Evolutionary conservation across 2,113 vertebrate species (phyloP).

Genomic region (Tautogolabrus adspersus): DNA sequence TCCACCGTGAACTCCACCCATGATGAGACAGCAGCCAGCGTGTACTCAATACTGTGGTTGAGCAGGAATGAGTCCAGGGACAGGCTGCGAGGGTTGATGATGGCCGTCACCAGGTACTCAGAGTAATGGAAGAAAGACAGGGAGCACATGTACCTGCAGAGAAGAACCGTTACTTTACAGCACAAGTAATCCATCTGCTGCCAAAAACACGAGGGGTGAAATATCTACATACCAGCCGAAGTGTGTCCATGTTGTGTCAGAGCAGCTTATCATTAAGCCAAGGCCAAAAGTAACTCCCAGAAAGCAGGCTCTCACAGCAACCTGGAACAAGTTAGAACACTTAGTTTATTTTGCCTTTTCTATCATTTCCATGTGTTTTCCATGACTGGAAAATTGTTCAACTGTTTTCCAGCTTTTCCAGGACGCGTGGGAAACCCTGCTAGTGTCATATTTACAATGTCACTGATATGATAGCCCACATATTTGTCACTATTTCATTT

Average conservation of each 20-base stretch:
- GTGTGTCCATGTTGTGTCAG: conserved; percentile 92
- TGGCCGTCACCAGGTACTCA: conserved; percentile 95
- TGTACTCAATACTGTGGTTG: conserved; percentile 98
- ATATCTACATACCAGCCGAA: conserved; percentile 91
- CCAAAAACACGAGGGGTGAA: too few relatives aligned
- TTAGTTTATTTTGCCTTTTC: neutral
- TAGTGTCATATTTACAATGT: too few relatives aligned
- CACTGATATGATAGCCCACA: too few relatives aligned
- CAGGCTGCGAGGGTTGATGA: conserved; percentile 95
- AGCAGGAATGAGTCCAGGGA: conserved; percentile 97
- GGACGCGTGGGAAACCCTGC: too few relatives aligned
- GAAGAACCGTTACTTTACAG: neutral
- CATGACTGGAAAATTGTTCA: too few relatives aligned
- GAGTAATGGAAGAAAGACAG: conserved; percentile 97
- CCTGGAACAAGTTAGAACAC: conserved; percentile 76
- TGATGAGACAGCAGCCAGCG: conserved; percentile 92
- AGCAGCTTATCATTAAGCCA: conserved; percentile 90
- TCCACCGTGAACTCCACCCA: conserved; percentile 97
- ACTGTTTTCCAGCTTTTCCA: too few relatives aligned
- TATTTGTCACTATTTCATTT: too few relatives aligned
- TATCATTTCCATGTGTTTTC: too few relatives aligned
- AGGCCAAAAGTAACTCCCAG: conserved; percentile 94
- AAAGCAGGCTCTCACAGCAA: conserved; percentile 94
- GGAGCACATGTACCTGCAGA: conserved; percentile 95
- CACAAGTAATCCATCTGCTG: neutral